Percentiles rank a stretch among this genome's conserved stretches.
Evolutionary conservation across 1,140 invertebrate species (phyloP).

Genomic region (Caenorhabditis elegans): WBcel235 BX284606.5:8486501-8487000

Average conservation of each 20-base stretch:
- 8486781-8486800: too few species aligned
- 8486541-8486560: too few species aligned
- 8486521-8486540: too few species aligned
- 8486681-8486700: background rate
- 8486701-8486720: too few species aligned
- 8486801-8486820: background rate
- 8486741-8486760: too few species aligned
- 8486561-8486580: too few species aligned
- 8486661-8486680: background rate
- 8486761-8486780: too few species aligned
- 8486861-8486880: too few species aligned
- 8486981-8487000: background rate
- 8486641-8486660: constrained; percentile 1
- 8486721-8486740: too few species aligned
- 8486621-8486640: background rate
- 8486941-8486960: constrained; percentile 1
- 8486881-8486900: background rate
- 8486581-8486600: background rate
- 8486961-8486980: constrained; percentile 6
- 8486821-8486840: constrained; percentile 15
- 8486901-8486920: background rate
- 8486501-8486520: too few species aligned
- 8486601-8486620: background rate
- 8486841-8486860: background rate
- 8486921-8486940: background rate